Conservation (phyloP, 2,888 invertebrate species). For the Drosophila neotestacea region DNA sequence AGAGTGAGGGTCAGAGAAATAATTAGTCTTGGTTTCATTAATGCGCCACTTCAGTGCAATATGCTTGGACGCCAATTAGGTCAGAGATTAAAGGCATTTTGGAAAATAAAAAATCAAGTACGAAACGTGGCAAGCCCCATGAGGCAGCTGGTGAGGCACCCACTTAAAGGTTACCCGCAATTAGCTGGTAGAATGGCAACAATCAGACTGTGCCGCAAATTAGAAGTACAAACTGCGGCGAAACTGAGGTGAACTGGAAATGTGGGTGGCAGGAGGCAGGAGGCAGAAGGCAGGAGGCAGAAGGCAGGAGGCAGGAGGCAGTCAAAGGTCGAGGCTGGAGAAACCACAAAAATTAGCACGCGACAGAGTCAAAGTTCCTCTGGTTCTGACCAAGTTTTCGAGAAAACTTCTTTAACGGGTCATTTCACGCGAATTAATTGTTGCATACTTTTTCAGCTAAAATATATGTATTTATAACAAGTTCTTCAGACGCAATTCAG, state of each 20-base stretch:
- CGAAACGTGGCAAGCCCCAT: slow-evolving; percentile 12
- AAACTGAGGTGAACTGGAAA: background rate
- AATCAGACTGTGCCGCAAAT: slow-evolving; percentile 46
- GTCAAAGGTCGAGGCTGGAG: slow-evolving; percentile 10
- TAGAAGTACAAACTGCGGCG: slow-evolving; percentile 21
- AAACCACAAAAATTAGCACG: slow-evolving; percentile 26
- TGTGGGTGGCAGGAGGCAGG: background rate
- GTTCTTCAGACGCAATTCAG: slow-evolving; percentile 22
- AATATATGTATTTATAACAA: slow-evolving; percentile 26
- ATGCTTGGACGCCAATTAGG: slow-evolving; percentile 31
- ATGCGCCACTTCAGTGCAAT: slow-evolving; percentile 15
- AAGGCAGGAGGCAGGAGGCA: slow-evolving; percentile 8
- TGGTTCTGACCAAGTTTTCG: slow-evolving; percentile 1
- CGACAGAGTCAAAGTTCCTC: slow-evolving; percentile 11
- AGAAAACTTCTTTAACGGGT: slow-evolving; percentile 30
- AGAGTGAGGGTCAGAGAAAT: background rate
- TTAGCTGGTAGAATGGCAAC: slow-evolving; percentile 46
- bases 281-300: background rate
- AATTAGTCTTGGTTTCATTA: slow-evolving; percentile 5
- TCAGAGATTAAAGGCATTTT: slow-evolving; percentile 26
- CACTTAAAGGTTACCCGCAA: slow-evolving; percentile 48
- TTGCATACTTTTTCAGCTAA: slow-evolving; percentile 40
- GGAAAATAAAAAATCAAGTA: background rate
- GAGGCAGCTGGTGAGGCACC: slow-evolving; percentile 5
- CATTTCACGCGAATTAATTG: slow-evolving; percentile 68